Evolutionary conservation across 2,888 invertebrate species (phyloP).

Genomic region (Yponomeuta evonymella): DNA sequence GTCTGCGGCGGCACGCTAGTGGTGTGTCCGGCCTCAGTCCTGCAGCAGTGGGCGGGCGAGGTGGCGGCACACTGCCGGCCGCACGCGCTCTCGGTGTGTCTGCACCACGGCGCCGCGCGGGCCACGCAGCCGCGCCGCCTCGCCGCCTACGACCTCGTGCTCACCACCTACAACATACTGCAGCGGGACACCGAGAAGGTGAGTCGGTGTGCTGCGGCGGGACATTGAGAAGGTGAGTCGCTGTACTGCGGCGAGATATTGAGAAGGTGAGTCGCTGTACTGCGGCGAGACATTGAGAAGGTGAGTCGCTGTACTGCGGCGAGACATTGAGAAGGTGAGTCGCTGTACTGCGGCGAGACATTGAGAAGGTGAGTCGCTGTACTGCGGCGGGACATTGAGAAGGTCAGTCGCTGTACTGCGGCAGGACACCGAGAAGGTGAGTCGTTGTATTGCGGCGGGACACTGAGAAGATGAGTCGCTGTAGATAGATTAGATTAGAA

Average conservation of each 20-base stretch:
- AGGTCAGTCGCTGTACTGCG: too few relatives aligned
- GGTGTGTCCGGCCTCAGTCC: conserved; percentile 92
- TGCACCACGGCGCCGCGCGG: conserved; percentile 90
- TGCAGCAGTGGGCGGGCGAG: conserved; percentile 93
- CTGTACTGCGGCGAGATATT: too few relatives aligned
- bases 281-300: too few relatives aligned
- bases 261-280: too few relatives aligned
- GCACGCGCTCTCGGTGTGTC: conserved; percentile 77
- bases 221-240: too few relatives aligned
- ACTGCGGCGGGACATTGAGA: conserved; percentile 73
- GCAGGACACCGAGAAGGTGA: too few relatives aligned
- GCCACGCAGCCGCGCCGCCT: conserved; percentile 78
- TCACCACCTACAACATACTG: conserved; percentile 91
- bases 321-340: too few relatives aligned
- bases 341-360: conserved; percentile 42
- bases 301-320: too few relatives aligned
- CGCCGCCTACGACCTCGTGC: conserved; percentile 85
- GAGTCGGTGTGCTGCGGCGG: conserved; percentile 3
- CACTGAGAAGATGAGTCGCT: too few relatives aligned
- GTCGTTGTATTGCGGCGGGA: too few relatives aligned
- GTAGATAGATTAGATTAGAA: too few relatives aligned
- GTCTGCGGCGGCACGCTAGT: conserved; percentile 86
- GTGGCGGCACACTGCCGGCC: conserved; percentile 78
- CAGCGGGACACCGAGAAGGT: conserved; percentile 77
- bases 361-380: conserved; percentile 94